These are phyloP conservation scores for Prosopocoilus inquinatus DNA, from an alignment of 2,888 invertebrate genomes.

Conservation along the genomic window DNA sequence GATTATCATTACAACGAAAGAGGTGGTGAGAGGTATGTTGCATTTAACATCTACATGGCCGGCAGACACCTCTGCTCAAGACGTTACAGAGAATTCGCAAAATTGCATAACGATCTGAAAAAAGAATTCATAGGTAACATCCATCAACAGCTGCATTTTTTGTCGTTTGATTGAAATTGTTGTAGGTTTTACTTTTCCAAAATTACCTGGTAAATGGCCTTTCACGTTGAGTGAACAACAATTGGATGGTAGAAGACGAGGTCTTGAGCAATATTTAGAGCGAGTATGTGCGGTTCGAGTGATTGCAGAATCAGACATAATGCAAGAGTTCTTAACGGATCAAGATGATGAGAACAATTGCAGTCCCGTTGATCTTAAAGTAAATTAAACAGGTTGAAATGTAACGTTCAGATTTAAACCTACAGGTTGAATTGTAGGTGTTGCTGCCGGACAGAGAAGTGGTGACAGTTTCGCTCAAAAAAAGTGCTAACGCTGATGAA, in stretches of 20 bases:
- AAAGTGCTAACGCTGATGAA: constrained; percentile 85
- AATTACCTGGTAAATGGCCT: constrained; percentile 98
- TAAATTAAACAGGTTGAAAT: constrained; percentile 31
- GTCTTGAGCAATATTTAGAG: constrained; percentile 96
- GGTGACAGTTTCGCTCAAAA: constrained; percentile 82
- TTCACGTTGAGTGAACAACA: constrained; percentile 97
- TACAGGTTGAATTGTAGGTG: constrained; percentile 46
- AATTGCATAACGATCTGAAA: constrained; percentile 82
- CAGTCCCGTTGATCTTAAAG: constrained; percentile 68
- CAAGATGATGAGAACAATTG: constrained; percentile 77
- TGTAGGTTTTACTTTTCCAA: constrained; percentile 88
- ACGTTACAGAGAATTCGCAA: constrained; percentile 93
- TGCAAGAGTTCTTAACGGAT: constrained; percentile 96
- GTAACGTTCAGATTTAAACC: no score
- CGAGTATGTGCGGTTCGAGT: constrained; percentile 97
- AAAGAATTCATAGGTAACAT: constrained; percentile 83
- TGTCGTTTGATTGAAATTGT: no score
- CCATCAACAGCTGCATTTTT: not conserved
- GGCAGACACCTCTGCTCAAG: constrained; percentile 96
- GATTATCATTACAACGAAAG: constrained; percentile 90
- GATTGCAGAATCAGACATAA: constrained; percentile 94
- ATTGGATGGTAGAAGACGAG: constrained; percentile 88
- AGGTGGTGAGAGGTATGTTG: constrained; percentile 87
- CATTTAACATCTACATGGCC: constrained; percentile 98
- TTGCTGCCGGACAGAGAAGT: constrained; percentile 90